Base-by-base conservation (phyloP, 2,113 vertebrate genomes). In the Albula glossodonta region DNA sequence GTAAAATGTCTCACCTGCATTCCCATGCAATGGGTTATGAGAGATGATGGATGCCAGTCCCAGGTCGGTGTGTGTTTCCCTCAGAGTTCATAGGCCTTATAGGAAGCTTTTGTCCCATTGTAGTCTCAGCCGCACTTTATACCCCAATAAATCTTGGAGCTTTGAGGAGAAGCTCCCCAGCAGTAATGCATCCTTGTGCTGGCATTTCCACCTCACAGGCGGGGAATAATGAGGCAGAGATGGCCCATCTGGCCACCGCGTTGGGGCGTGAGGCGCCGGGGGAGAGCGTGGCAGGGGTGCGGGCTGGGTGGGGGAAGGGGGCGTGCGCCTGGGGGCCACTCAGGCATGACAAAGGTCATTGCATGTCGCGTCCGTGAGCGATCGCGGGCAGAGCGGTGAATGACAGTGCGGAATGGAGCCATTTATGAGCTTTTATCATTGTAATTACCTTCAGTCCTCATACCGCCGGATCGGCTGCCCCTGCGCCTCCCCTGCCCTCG, bases 71-170 rank as follows among this genome's bases (percentile, higher is more conserved):
- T 89, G 86, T 87, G 88, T 95, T 96, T 95, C 93, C 90, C 95
- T 88, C 90, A 87, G 92, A 95, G 94, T 94, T 95, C 94, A 92
- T 63, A 93, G 95, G 93, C 93, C 92, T 94, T 93, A 89, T 88
- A 93, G 93, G 94, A 88, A 94, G 92, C 94, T 94, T 94, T 94
- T 94, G 93, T 94, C 93, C 95, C 94, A 93, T 95, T 95, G 95
- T 89, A 91, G 93, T 93, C 93, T 51, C 83, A 92, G 92, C 91
- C 94, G 93, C 92, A 92, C 91, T 94, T 95, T 96, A 94, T 94
- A 91, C 94, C 93, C 93, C 95, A 94, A 96, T 97, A 97, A 96
- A 96, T 96, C 96, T 96, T 92, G 87, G 86, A 88, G 93, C 92
- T 93, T 95, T 94, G 89, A 90, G 85, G 92, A 94, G 93, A 94